Conservation (phyloP, 2,113 vertebrate genomes). For the Lucifuga dentata region DNA sequence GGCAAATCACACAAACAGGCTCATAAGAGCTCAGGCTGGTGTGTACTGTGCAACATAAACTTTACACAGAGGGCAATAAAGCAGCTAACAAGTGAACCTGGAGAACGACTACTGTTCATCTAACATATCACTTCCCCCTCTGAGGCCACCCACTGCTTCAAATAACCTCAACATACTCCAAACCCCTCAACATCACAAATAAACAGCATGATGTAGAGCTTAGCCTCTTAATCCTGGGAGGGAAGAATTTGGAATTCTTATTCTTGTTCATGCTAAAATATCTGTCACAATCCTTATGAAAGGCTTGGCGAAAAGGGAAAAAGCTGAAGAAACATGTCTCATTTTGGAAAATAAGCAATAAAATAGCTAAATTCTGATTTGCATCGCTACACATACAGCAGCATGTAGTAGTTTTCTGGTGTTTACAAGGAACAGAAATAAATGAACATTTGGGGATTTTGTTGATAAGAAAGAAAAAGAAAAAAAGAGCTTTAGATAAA, state of each 20-base stretch:
- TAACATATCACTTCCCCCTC: background rate
- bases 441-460: too few species aligned
- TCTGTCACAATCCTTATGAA: conserved; percentile 27
- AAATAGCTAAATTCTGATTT: too few species aligned
- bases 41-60: background rate
- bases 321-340: background rate
- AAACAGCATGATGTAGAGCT: conserved; percentile 15
- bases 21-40: background rate
- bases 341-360: conserved; percentile 2
- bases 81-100: conserved; percentile 29
- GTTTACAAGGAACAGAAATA: too few species aligned
- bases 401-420: too few species aligned
- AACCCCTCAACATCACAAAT: conserved; percentile 15
- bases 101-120: background rate
- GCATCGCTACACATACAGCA: background rate
- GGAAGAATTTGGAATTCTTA: conserved; percentile 8
- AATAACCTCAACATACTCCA: conserved; percentile 4
- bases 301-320: background rate
- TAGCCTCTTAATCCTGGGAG: background rate
- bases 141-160: conserved; percentile 24
- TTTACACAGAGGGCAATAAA: conserved; percentile 13
- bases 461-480: too few species aligned
- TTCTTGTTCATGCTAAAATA: too few species aligned
- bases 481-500: too few species aligned
- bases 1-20: conserved; percentile 43